phyloP scores from a whole-genome alignment of 53 echinoderm and acorn worm genomes.

The Patiria pectinifera region DNA sequence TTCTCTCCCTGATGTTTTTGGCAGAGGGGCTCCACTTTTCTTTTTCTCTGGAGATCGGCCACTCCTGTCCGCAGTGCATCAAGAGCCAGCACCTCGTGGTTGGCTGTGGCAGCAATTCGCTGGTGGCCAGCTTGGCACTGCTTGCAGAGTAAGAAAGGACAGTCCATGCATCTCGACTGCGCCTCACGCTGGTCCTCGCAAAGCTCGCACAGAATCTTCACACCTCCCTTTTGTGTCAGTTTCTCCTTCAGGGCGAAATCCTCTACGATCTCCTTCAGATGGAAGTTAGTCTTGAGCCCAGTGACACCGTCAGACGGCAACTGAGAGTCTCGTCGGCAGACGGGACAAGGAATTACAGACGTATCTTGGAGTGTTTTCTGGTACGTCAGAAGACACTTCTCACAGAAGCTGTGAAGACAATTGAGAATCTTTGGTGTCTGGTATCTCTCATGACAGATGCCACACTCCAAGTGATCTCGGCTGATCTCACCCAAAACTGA shows the following conservation, averaged over 20 bases:
- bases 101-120: background rate
- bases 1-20: slow-evolving; percentile 59
- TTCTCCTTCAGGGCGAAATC: slow-evolving; percentile 30
- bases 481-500: background rate
- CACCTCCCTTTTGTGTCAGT: background rate
- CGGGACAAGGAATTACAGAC: background rate
- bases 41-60: background rate
- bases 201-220: slow-evolving; percentile 10
- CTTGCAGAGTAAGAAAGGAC: slow-evolving; percentile 15
- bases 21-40: background rate
- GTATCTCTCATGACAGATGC: slow-evolving; percentile 21
- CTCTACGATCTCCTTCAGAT: background rate
- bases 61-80: background rate
- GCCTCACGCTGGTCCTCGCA: slow-evolving; percentile 25
- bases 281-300: slow-evolving; percentile 26
- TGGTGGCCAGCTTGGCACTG: background rate
- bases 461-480: slow-evolving; percentile 5
- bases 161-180: slow-evolving; percentile 23
- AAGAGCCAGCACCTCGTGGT: background rate
- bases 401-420: slow-evolving; percentile 49
- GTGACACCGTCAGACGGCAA: background rate
- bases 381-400: slow-evolving; percentile 9
- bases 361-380: background rate
- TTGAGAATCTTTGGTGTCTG: slow-evolving; percentile 7
- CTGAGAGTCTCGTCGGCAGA: background rate